These are phyloP conservation scores for Pterocles burchelli DNA, from an alignment of 2,113 vertebrate species.

Conservation along the genomic window DNA sequence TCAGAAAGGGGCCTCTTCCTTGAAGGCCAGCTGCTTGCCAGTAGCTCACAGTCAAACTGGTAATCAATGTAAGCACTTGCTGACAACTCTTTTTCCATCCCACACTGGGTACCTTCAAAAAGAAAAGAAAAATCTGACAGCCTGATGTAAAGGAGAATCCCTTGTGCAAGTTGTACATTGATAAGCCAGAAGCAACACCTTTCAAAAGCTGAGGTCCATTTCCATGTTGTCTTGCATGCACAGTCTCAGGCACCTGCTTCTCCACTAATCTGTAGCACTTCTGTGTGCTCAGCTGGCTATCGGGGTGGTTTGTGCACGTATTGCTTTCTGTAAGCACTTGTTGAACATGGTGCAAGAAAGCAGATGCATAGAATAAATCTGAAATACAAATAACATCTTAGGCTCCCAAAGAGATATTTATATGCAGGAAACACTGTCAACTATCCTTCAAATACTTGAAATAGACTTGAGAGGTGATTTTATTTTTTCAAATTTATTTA, in stretches of 20 bases:
- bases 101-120: background rate
- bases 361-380: background rate
- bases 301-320: fast-evolving
- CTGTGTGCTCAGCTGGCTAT: background rate
- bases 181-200: background rate
- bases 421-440: background rate
- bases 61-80: fast-evolving
- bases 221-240: background rate
- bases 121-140: background rate
- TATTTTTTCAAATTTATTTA: background rate
- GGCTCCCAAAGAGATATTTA: background rate
- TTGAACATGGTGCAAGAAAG: background rate
- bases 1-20: background rate
- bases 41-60: background rate
- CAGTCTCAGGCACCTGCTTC: background rate
- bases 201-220: background rate
- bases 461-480: background rate
- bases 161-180: background rate
- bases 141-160: background rate
- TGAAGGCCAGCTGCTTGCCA: background rate
- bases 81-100: background rate
- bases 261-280: fast-evolving
- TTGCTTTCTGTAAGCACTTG: background rate
- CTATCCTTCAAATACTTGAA: background rate
- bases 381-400: background rate